Conservation (phyloP, 1,140 invertebrate genomes). For the Lepidurus packardi region DNA sequence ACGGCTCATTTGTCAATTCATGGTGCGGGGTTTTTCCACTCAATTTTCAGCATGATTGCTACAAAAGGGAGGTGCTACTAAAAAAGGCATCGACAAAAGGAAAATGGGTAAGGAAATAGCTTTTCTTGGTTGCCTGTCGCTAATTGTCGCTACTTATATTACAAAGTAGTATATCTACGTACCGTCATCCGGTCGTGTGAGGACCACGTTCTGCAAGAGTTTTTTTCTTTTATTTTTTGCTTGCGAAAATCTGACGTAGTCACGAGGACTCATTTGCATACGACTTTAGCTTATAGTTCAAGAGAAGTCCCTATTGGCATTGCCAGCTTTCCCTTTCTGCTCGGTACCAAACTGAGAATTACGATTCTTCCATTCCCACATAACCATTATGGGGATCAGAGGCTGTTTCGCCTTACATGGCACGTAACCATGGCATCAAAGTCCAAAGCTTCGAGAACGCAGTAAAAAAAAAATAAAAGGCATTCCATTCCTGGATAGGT, state of each 20-base stretch:
- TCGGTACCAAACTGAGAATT: constrained; percentile 8
- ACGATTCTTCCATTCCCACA: constrained; percentile 13
- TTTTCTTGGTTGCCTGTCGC: background rate
- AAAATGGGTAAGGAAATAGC: background rate
- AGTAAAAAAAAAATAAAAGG: background rate
- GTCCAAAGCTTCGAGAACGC: background rate
- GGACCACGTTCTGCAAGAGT: too few species aligned
- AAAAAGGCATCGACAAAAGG: background rate
- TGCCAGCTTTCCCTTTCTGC: constrained; percentile 11
- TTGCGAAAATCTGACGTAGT: constrained; percentile 10
- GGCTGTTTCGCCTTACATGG: constrained; percentile 3
- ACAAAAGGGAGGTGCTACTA: background rate
- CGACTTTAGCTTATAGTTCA: background rate
- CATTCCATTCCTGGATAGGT: background rate
- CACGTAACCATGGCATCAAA: constrained; percentile 21
- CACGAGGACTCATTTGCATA: constrained; percentile 8
- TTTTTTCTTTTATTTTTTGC: background rate
- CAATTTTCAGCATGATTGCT: background rate
- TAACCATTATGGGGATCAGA: constrained; percentile 5
- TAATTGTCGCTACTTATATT: background rate
- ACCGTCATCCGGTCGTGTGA: too few species aligned
- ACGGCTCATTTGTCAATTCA: background rate
- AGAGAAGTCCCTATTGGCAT: background rate
- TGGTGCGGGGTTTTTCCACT: background rate
- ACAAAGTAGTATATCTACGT: too few species aligned